Base-by-base conservation (phyloP, 2,797 vertebrate species). In the Acipenser transmontanus region DNA sequence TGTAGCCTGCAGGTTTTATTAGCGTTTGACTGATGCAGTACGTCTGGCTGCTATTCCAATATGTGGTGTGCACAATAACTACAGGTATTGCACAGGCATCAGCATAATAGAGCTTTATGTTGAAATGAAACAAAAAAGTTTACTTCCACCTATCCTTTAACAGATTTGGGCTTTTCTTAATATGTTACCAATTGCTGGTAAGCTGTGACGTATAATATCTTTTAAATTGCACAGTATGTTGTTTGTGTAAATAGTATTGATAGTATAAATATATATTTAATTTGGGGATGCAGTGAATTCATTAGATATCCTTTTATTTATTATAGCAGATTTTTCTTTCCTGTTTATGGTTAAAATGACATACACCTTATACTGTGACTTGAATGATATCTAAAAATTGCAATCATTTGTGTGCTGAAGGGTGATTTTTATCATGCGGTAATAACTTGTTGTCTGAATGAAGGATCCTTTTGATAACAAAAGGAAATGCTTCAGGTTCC, bases 401-500 rank as follows among this genome's bases (percentile, higher is more conserved):
- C 34, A 34, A 34, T 34, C 34, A 34, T 3, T 34, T 34, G 34
- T 34, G 34, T 34, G 34, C 34, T 34, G 34, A 34, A 34, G 34
- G 34, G 14, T 57, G 54, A n/a, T 57, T 57, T 11, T 11, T 62
- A 61, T 64, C 51, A 64, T 50, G 62, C 60, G 62, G 65, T 65
- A 56, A 70, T 71, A 66, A 68, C 67, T 67, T 50, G 71, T 61
- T 69, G 47, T 50, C 63, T 62, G 68, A 67, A 70, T 56, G 68
- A 67, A 63, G 8, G 12, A 61, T 68, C 69, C 61, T 47, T 47
- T 61, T 48, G 59, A 63, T 66, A 69, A 71, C 14, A n/a, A 59
- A 50, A 56, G 69, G 67, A 70, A 71, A 70, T 69, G 50, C 47
- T 54, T 12, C 66, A 5, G 17, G n/a, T 50, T 49, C 59, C 52